Base-by-base conservation (phyloP, 2,888 invertebrate species). In the Pimpla rufipes region DNA sequence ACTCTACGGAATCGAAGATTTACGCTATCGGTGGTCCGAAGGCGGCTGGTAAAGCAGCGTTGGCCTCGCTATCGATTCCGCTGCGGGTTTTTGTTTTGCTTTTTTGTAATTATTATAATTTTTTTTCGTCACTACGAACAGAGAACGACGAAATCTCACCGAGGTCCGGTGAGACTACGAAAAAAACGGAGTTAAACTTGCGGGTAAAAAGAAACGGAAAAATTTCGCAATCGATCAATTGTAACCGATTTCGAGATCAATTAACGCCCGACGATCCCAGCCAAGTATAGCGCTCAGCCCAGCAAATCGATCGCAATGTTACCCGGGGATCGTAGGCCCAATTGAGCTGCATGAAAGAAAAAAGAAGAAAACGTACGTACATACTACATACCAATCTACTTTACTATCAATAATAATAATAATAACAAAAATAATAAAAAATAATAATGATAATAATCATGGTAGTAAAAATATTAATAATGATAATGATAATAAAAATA, bases 11-110 rank as follows among this genome's bases (percentile, higher is more conserved):
- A 78, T 81, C 40, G 29, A 73, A 71, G 71, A 59, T 81, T 85
- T 83, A 77, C 78, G 73, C 62, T 77, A 77, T 77, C 21, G 40
- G 47, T 76, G 73, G 73, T 71, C 70, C 78, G 55, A 78, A 68
- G 79, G 55, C 74, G 67, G 67, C 52, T 79, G 76, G 71, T 78
- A 75, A 78, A 35, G 16, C 59, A 77, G 79, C 67, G 80, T 78
- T 71, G 79, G 64, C 50, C 29, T 29, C 84, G 80, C 76, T 90
- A 90, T 90, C 85, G 89, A 90, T 90, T 90, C 83, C 86, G 75
- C 85, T 89, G 90, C 89, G 89, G 89, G 5, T 29, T 29, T 29
- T 29, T 29, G 2, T 29, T 29, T 5, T 29, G 2, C 5, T 29
- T 29, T 29, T 29, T 29, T n/a, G n/a, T n/a, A n/a, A n/a, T n/a